Conservation (phyloP, 2,113 vertebrate genomes). For the Egretta garzetta region DNA sequence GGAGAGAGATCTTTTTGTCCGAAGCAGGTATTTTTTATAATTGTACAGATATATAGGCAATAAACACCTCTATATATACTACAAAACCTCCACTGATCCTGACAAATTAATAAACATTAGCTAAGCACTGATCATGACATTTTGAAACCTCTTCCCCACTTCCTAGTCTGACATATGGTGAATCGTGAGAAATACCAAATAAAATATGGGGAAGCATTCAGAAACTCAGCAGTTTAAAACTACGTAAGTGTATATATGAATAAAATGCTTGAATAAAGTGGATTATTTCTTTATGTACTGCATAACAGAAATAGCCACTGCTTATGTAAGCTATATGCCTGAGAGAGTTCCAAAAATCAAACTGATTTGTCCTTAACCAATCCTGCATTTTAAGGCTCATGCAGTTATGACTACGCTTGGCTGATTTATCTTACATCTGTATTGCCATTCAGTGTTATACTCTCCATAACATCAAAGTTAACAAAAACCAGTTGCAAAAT, state of each 20-base stretch:
- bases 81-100: neutral
- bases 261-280: neutral
- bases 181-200: neutral
- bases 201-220: neutral
- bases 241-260: neutral
- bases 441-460: neutral
- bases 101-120: neutral
- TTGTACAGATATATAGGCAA: neutral
- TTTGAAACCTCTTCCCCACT: neutral
- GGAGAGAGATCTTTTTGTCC: neutral
- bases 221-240: neutral
- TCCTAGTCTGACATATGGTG: neutral
- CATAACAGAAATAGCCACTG: neutral
- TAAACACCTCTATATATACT: neutral
- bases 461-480: neutral
- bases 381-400: neutral
- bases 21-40: neutral
- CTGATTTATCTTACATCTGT: neutral
- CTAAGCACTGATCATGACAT: neutral
- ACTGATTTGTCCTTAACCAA: neutral
- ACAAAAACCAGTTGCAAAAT: neutral
- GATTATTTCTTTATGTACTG: neutral
- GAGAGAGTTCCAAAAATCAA: neutral
- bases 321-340: neutral
- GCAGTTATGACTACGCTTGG: neutral